These are phyloP conservation scores for Drosophila triauraria DNA, from an alignment of 1,140 invertebrate genomes.

Conservation along the genomic window DNA sequence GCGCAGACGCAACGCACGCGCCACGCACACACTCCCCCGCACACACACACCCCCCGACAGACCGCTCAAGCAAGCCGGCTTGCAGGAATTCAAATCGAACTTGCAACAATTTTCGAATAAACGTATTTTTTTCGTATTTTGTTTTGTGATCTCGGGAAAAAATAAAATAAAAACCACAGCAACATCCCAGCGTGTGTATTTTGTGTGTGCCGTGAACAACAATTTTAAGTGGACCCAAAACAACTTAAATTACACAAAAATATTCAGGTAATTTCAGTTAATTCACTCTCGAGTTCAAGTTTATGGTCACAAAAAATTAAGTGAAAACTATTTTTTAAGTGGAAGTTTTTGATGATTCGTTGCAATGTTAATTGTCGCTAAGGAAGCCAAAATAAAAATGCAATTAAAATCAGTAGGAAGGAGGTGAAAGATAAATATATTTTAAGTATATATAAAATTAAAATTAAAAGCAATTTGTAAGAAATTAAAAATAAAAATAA, in stretches of 20 bases:
- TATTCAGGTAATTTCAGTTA: slow-evolving; percentile 31
- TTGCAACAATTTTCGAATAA: slow-evolving; percentile 7
- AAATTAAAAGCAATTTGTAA: background rate
- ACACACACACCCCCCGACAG: background rate
- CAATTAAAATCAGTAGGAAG: background rate
- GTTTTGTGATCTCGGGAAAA: background rate
- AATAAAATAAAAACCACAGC: background rate
- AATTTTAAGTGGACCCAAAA: slow-evolving; percentile 25
- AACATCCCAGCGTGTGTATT: background rate
- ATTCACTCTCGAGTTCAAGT: slow-evolving; percentile 29
- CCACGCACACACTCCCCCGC: slow-evolving; percentile 30
- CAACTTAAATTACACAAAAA: slow-evolving; percentile 26
- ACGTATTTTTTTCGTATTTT: slow-evolving; percentile 14
- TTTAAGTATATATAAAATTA: too few relatives aligned
- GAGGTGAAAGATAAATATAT: too few relatives aligned
- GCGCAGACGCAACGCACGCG: slow-evolving; percentile 80
- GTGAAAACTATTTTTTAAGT: slow-evolving; percentile 32
- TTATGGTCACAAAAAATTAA: slow-evolving; percentile 16
- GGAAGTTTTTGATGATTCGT: background rate
- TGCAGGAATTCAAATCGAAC: slow-evolving; percentile 20
- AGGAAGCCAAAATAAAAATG: background rate
- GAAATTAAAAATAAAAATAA: background rate
- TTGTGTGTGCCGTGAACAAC: slow-evolving; percentile 17
- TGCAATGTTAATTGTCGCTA: background rate
- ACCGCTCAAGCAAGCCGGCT: slow-evolving; percentile 29